Base-by-base conservation (phyloP, 1,140 invertebrate species). In the Ptiloglossa arizonensis region DNA sequence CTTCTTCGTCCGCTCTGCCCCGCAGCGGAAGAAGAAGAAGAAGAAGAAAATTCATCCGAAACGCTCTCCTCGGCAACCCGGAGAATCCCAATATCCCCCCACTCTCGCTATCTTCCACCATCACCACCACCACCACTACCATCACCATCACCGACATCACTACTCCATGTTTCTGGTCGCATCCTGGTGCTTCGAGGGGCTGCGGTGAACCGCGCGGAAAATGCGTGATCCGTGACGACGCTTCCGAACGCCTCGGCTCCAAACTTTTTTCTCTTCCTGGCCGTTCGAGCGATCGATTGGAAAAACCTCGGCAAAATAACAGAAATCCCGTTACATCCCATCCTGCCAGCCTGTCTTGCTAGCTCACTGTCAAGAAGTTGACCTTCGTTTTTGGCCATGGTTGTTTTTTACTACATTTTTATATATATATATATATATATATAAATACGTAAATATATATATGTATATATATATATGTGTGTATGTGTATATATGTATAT, bases 311-410 rank as follows among this genome's bases (percentile, higher is more conserved):
- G 44, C 56, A 41, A 8, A n/a, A 22, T 27, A 32, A 52, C 27
- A 57, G 19, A 5, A 35, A 76, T 71, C 67, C 75, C 59, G 44
- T 77, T 71, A 24, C n/a, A 41, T 85, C 82, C 89, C 81, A 85
- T 88, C 89, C 88, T 86, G 88, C 87, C 88, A 88, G 87, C 88
- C 88, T 90, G 90, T 91, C 89, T 92, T 92, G 89, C 90, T 90
- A 91, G 90, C 89, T 93, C 91, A 95, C 95, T 96, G 95, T 96
- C 95, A 96, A 96, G 96, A 96, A 96, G 96, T 96, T 97, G 96
- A 96, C 96, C 96, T 96, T 96, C 96, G 95, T 96, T 96, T 96
- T 96, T 96, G 95, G 95, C 95, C 94, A 96, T 96, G 95, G 94
- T 95, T 96, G 94, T 95, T 93, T 93, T 91, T 93, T 94, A 89